Conservation (phyloP, 2,888 invertebrate species). For the Aproaerema taeniolella region DNA sequence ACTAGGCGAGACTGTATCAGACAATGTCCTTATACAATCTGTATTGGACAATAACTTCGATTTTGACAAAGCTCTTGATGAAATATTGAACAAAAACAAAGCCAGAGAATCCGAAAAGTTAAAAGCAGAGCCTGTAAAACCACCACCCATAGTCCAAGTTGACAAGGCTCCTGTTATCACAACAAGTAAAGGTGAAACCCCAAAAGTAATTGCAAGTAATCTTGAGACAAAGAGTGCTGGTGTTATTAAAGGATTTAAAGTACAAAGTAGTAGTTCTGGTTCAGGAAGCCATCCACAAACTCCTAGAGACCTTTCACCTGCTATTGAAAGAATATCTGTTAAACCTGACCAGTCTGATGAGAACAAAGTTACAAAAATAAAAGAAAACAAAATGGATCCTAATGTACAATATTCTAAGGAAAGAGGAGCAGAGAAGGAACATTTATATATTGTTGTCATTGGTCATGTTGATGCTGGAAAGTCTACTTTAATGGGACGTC, state of each 20-base stretch:
- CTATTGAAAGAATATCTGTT: conserved; percentile 77
- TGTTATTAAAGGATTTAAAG: conserved; percentile 78
- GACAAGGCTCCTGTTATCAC: conserved; percentile 47
- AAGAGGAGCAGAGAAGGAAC: conserved; percentile 88
- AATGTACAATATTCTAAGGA: conserved; percentile 82
- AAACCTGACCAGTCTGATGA: conserved; percentile 54
- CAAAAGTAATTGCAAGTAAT: conserved; percentile 61
- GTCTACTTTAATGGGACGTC: conserved; percentile 97
- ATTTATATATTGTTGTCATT: conserved; percentile 93
- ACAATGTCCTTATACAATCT: conserved; percentile 83
- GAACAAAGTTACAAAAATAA: conserved; percentile 58
- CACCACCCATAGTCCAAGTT: conserved; percentile 33
- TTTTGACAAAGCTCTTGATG: conserved; percentile 84
- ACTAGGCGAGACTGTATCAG: conserved; percentile 86
- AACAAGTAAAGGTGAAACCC: conserved; percentile 28
- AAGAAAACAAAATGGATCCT: conserved; percentile 78
- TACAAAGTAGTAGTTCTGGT: conserved; percentile 42
- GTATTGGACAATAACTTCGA: conserved; percentile 85
- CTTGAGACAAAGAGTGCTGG: conserved; percentile 55
- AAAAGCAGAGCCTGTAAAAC: conserved; percentile 32
- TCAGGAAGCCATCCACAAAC: conserved; percentile 60
- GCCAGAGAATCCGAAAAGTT: conserved; percentile 30
- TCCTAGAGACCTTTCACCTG: conserved; percentile 84
- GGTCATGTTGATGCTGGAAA: conserved; percentile 99
- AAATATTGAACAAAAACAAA: conserved; percentile 75